Evolutionary conservation across 2,797 vertebrate species (phyloP).

Genomic region (Rhadinocentrus ornatus): DNA sequence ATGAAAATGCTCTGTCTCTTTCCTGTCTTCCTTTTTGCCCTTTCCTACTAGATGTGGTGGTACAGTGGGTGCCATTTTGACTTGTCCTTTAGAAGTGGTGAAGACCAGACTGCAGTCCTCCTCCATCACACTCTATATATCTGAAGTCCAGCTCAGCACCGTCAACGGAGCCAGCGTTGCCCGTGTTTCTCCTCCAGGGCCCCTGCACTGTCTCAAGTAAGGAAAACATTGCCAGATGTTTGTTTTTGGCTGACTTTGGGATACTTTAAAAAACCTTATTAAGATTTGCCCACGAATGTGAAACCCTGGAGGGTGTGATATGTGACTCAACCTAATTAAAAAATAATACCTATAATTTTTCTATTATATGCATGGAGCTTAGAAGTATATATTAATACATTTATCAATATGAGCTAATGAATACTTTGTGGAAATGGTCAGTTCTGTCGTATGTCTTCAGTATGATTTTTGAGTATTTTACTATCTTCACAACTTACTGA

Average conservation of each 20-base stretch:
- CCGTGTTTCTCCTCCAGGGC: conserved; percentile 90
- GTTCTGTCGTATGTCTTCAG: neutral
- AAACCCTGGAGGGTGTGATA: neutral
- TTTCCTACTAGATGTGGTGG: conserved; percentile 89
- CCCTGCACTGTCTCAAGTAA: conserved; percentile 97
- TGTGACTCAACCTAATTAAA: neutral
- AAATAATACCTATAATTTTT: neutral
- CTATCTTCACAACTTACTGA: neutral
- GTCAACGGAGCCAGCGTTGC: conserved; percentile 91
- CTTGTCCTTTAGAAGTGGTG: conserved; percentile 98
- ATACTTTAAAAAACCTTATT: neutral
- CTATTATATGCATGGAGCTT: neutral
- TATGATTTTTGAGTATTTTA: neutral
- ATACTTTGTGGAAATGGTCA: neutral
- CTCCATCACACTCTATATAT: conserved; percentile 92
- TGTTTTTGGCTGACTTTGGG: neutral
- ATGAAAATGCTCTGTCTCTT: neutral
- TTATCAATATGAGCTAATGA: neutral
- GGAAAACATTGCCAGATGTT: conserved; percentile 59
- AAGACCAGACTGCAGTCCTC: conserved; percentile 98
- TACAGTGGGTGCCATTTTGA: conserved; percentile 97
- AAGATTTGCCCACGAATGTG: no score
- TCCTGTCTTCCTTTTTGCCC: neutral
- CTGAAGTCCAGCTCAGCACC: conserved; percentile 95
- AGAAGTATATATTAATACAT: neutral